Percentiles rank a stretch among this genome's conserved stretches.
Conservation (phyloP, 2,113 vertebrate genomes). For the Lasiurus cinereus region DNA sequence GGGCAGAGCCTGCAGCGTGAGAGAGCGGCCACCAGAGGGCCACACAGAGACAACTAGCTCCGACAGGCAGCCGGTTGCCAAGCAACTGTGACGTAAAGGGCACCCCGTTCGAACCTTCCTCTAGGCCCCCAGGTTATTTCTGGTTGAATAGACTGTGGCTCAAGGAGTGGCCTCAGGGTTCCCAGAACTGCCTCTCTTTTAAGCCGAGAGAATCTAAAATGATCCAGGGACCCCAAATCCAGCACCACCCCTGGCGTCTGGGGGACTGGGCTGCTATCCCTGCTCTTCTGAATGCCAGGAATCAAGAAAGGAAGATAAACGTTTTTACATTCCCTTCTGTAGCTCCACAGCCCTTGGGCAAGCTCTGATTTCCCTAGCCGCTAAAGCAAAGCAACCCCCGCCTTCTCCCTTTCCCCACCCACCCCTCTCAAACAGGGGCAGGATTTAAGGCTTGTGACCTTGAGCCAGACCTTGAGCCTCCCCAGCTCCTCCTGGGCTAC, state of each 20-base stretch:
- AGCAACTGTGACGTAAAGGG: constrained; percentile 74
- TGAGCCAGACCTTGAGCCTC: constrained; percentile 53
- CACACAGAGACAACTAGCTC: neutral
- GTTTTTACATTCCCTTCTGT: neutral
- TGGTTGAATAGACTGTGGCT: constrained; percentile 71
- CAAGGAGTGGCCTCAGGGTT: constrained; percentile 79
- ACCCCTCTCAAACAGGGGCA: neutral
- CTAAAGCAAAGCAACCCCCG: neutral
- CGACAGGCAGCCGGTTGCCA: constrained; percentile 54
- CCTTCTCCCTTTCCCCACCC: neutral
- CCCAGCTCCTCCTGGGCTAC: neutral
- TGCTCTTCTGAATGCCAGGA: neutral
- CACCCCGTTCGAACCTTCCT: constrained; percentile 50
- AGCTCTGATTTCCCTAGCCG: neutral
- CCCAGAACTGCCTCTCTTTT: constrained; percentile 61
- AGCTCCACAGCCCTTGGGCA: neutral
- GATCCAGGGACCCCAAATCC: constrained; percentile 46
- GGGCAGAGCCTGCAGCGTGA: neutral
- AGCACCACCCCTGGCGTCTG: constrained; percentile 40
- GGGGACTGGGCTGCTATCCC: neutral
- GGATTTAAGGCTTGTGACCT: constrained; percentile 46
- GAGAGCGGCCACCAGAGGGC: constrained; percentile 68
- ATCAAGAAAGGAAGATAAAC: neutral
- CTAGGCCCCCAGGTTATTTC: constrained; percentile 79
- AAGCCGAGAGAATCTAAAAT: constrained; percentile 72